Conservation (phyloP, 2,888 invertebrate species). For the Odontothrips loti region DNA sequence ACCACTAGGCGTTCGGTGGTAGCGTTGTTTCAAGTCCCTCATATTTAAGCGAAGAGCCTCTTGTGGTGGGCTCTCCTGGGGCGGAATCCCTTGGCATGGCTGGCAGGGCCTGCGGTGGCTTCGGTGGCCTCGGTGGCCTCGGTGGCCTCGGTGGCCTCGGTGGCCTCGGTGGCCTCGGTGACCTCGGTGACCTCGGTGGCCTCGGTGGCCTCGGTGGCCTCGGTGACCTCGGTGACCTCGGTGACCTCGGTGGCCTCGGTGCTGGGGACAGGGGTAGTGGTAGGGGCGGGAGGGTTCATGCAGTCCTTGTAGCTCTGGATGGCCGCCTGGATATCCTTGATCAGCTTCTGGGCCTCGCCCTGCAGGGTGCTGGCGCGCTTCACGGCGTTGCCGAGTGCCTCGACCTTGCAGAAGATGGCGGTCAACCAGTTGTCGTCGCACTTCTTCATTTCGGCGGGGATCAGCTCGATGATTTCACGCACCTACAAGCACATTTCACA, state of each 20-base stretch:
- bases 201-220: background rate
- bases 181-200: background rate
- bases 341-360: background rate
- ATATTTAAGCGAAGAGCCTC: no score
- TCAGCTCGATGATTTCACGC: background rate
- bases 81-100: no score
- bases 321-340: background rate
- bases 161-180: no score
- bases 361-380: background rate
- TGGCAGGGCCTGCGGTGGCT: no score
- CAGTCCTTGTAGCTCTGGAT: background rate
- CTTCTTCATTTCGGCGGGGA: background rate
- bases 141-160: no score
- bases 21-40: no score
- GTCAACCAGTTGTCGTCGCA: background rate
- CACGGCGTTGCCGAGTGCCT: background rate
- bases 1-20: no score
- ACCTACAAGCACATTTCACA: background rate
- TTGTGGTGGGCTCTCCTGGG: no score
- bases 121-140: no score
- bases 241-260: background rate
- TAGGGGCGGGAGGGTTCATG: background rate
- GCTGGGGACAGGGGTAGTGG: background rate
- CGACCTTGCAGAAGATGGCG: background rate
- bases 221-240: background rate